Conservation (phyloP, 2,113 vertebrate species). For the Tyto alba region DNA sequence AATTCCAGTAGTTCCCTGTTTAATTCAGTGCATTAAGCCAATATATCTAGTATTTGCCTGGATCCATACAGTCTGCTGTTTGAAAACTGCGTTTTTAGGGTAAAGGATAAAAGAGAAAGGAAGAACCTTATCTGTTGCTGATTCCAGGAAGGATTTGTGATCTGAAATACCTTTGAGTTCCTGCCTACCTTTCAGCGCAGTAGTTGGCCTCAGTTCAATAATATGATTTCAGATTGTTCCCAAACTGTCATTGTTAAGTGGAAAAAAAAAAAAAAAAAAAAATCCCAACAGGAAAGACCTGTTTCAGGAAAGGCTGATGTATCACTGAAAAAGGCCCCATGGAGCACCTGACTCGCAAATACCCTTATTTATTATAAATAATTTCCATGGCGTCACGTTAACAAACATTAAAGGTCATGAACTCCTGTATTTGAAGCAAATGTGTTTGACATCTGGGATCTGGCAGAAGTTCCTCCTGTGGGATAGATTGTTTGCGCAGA, state of each 20-base stretch:
- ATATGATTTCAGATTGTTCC: background rate
- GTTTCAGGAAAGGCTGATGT: constrained; percentile 33
- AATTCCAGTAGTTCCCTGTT: background rate
- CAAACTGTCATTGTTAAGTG: background rate
- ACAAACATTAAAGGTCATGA: constrained; percentile 67
- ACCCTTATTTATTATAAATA: constrained; percentile 60
- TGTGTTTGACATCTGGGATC: constrained; percentile 71
- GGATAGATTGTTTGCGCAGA: constrained; percentile 67
- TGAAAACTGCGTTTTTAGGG: background rate
- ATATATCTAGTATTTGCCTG: background rate
- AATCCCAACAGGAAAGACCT: constrained; percentile 45
- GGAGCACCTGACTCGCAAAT: constrained; percentile 39
- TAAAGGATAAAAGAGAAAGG: background rate
- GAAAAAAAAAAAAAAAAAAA: background rate
- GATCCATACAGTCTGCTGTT: background rate
- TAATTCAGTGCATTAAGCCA: background rate
- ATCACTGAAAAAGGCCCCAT: background rate
- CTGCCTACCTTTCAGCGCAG: background rate
- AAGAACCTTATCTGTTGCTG: background rate
- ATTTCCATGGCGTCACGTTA: constrained; percentile 65
- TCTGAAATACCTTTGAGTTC: background rate
- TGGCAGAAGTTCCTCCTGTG: constrained; percentile 66
- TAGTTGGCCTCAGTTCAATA: background rate
- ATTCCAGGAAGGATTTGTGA: background rate
- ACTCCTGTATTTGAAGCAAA: constrained; percentile 70